These are phyloP conservation scores for Gadopsis marmoratus DNA, from an alignment of 2,797 vertebrate species.

Conservation along the genomic window DNA sequence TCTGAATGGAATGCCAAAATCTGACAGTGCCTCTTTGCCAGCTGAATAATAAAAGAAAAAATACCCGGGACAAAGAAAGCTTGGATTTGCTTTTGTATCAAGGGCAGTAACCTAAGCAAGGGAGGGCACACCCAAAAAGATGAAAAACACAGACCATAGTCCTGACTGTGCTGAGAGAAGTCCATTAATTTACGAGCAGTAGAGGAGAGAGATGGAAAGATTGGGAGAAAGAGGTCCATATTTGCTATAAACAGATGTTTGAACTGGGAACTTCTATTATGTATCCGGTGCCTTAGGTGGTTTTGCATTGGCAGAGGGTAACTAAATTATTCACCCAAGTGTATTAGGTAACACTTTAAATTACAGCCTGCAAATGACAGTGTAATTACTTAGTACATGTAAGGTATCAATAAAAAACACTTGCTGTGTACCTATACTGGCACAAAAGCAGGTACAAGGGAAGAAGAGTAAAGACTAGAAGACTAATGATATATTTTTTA, in stretches of 20 bases:
- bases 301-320: conserved; percentile 3
- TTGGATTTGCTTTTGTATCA: conserved; percentile 51
- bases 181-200: conserved; percentile 25
- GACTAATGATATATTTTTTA: not conserved
- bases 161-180: conserved; percentile 34
- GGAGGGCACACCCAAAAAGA: conserved; percentile 56
- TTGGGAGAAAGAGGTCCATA: conserved; percentile 2
- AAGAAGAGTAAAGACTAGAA: not conserved
- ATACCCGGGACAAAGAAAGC: conserved; percentile 38
- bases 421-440: not conserved
- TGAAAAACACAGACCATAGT: conserved; percentile 43
- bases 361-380: not conserved
- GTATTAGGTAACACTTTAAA: conserved; percentile 5
- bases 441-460: not conserved
- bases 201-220: conserved; percentile 15
- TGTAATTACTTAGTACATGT: too few relatives aligned
- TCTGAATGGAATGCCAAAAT: conserved; percentile 53
- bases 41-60: conserved; percentile 40
- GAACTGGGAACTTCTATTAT: not conserved
- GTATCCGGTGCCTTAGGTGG: not conserved
- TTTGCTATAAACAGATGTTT: conserved; percentile 25
- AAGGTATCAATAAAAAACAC: not conserved
- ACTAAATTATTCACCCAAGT: not conserved
- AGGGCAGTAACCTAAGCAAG: conserved; percentile 42
- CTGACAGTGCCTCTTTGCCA: conserved; percentile 53